phyloP scores from a whole-genome alignment of 2,797 vertebrate genomes.

The Simalia tracyae region DNA sequence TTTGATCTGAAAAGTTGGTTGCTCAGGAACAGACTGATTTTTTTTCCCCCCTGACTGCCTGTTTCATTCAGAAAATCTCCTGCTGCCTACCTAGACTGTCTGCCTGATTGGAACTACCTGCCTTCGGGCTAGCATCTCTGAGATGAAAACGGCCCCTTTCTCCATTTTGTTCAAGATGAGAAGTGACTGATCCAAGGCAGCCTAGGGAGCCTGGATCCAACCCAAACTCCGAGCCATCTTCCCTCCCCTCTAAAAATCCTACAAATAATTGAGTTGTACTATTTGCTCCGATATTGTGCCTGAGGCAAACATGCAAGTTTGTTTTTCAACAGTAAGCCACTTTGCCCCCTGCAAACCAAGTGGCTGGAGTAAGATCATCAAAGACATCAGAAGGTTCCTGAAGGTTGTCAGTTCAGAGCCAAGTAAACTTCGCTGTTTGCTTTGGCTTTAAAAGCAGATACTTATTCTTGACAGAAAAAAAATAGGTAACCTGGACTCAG shows the following conservation, averaged over 20 bases:
- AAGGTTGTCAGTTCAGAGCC: neutral
- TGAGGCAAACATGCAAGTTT: neutral
- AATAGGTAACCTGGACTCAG: constrained; percentile 6
- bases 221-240: neutral
- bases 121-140: neutral
- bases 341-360: neutral
- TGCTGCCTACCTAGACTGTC: neutral
- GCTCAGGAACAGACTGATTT: neutral
- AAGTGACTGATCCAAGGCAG: constrained; percentile 1
- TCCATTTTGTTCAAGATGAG: neutral
- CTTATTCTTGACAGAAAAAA: neutral
- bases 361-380: constrained; percentile 11
- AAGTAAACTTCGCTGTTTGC: neutral
- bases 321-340: neutral
- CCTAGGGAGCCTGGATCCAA: neutral
- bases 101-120: neutral
- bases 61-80: neutral
- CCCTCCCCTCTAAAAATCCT: neutral
- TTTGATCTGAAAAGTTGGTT: neutral
- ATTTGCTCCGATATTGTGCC: neutral
- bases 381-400: neutral
- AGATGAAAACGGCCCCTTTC: neutral
- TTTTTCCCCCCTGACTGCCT: neutral
- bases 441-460: neutral
- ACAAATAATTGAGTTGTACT: neutral